phyloP scores from a whole-genome alignment of 2,888 invertebrate genomes.

The Celastrina argiolus region DNA sequence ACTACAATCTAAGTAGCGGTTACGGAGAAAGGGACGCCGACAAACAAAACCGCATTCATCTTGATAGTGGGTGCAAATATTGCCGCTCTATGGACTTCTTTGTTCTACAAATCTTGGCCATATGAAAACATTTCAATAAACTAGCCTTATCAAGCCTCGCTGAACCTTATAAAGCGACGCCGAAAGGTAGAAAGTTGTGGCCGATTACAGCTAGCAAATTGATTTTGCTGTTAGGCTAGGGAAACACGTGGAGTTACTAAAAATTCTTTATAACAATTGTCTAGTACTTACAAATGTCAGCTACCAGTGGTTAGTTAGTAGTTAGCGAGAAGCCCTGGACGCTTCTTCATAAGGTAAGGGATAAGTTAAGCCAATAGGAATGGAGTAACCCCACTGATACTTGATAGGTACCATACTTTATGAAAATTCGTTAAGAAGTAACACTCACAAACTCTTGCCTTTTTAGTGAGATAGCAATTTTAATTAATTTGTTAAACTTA shows the following conservation, averaged over 20 bases:
- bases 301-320: too few species aligned
- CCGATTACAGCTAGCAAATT: background rate
- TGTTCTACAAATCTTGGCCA: background rate
- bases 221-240: background rate
- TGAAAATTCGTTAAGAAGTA: too few species aligned
- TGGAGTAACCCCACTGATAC: too few species aligned
- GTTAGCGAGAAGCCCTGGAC: too few species aligned
- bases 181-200: background rate
- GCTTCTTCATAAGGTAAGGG: too few species aligned
- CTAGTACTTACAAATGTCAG: too few species aligned
- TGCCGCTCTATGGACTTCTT: background rate
- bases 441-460: too few species aligned
- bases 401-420: too few species aligned
- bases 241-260: background rate
- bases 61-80: constrained; percentile 10
- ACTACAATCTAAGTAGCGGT: background rate
- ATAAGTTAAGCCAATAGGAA: too few species aligned
- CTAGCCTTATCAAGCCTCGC: background rate
- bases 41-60: background rate
- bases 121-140: background rate
- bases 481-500: too few species aligned
- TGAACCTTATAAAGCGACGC: background rate
- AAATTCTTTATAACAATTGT: too few species aligned
- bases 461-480: too few species aligned
- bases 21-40: background rate